Evolutionary conservation across 2,113 vertebrate species (phyloP), one percentile per base, ranked within the genome.

Genomic region (Tylochromis polylepis): DNA sequence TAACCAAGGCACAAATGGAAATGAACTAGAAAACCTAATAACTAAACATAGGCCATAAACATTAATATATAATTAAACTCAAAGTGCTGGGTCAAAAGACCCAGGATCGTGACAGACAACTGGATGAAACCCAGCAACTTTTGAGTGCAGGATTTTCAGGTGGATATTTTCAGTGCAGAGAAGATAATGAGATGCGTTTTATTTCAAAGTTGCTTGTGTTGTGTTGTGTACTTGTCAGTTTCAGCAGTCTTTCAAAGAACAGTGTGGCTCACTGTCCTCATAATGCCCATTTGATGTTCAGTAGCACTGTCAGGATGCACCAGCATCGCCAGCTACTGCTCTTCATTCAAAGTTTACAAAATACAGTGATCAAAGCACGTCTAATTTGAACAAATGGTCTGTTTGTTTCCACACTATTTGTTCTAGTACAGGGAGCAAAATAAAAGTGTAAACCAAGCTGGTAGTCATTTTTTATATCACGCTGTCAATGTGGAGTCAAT

Each of bases 251-350:
- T 87, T 86, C 14, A 81, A 92, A 62, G 60, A 80, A 59, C 46
- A 57, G 46, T 4, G 2, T 22, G 62, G 78, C 55, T 84, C 70
- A 82, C 85, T 85, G 49, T 90, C 82, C 80, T 92, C 75, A 85
- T 83, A 88, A 88, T 84, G 53, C 57, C 82, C 55, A 79, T 94
- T 88, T 88, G 88, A 94, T 91, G 88, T 91, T 87, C 14, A 79
- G 36, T 12, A 29, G 81, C 8, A 18, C 75, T 87, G 89, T 88
- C 90, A 89, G 89, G 58, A 81, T 51, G n/a, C 75, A 84, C 58
- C 79, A 57, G 59, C 34, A 29, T 36, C 10, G 38, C 59, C 24
- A 16, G 36, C 14, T 55, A 84, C 38, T n/a, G 2, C 12, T 87
- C 85, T 85, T 83, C 75, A 81, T 82, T 89, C 65, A 87, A 87